A percentile compares a stretch with the other conserved stretches of the same genome.
These are phyloP conservation scores for Idris sp. DNA, from an alignment of 1,140 invertebrate genomes.

Conservation along the genomic window DNA sequence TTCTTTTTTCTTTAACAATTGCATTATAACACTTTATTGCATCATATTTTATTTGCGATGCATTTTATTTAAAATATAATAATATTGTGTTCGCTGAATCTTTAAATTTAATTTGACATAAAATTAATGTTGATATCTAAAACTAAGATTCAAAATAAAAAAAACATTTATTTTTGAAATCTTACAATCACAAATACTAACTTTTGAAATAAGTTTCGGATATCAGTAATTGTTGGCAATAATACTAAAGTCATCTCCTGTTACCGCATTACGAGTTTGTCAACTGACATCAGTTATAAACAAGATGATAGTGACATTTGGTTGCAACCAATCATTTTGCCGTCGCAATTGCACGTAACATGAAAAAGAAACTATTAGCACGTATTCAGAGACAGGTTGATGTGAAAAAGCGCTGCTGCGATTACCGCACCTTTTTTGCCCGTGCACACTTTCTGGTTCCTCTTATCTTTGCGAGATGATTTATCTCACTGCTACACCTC, in stretches of 20 bases:
- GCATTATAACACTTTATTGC: no score
- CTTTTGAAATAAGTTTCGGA: constrained; percentile 44
- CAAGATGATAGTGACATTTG: constrained; percentile 44
- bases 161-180: no score
- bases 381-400: constrained; percentile 45
- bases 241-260: constrained; percentile 53
- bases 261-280: constrained; percentile 44
- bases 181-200: no score
- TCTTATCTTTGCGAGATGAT: constrained; percentile 46
- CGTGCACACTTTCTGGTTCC: constrained; percentile 22
- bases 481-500: constrained; percentile 47
- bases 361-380: constrained; percentile 58
- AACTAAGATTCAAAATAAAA: no score
- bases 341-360: constrained; percentile 32
- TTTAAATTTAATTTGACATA: no score
- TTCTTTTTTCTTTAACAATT: no score
- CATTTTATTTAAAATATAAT: no score
- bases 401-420: constrained; percentile 38
- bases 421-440: constrained; percentile 33
- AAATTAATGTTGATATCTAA: no score
- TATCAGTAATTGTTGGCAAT: constrained; percentile 56
- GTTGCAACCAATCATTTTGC: constrained; percentile 49
- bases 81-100: no score
- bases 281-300: constrained; percentile 32
- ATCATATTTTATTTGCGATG: no score